phyloP scores from a whole-genome alignment of 2,797 vertebrate species.

The Dipus sagitta region DNA sequence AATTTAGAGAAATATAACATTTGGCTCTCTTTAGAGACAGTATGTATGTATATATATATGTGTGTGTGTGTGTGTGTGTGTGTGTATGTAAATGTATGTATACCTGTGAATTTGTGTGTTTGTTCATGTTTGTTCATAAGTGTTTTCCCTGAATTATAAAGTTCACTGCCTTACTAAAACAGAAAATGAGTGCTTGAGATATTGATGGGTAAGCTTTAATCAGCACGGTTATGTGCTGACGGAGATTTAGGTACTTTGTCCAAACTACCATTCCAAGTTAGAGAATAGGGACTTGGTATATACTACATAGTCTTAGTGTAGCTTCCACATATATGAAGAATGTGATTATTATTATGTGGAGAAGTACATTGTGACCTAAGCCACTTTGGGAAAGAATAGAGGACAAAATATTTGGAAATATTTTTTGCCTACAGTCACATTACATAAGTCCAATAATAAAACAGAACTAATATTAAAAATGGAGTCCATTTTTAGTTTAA shows the following conservation, averaged over 20 bases:
- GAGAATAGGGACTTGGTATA: not conserved
- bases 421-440: not conserved
- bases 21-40: too few species aligned
- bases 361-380: not conserved
- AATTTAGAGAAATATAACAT: too few species aligned
- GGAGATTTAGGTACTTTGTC: not conserved
- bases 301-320: not conserved
- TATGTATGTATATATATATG: too few species aligned
- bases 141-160: not conserved
- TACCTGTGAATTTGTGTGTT: too few species aligned
- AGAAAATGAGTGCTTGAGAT: not conserved
- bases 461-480: not conserved
- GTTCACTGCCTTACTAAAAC: not conserved
- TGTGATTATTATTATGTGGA: not conserved
- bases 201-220: not conserved
- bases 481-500: not conserved
- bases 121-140: too few species aligned
- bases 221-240: not conserved
- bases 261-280: not conserved
- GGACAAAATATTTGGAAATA: not conserved
- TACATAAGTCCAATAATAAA: not conserved
- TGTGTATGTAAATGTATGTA: too few species aligned
- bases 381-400: not conserved
- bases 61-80: not conserved
- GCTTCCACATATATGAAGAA: not conserved